Percentiles rank a stretch among this genome's conserved stretches.
Evolutionary conservation across 2,888 invertebrate species (phyloP).

Genomic region (Lasioglossum pauxillum): DNA sequence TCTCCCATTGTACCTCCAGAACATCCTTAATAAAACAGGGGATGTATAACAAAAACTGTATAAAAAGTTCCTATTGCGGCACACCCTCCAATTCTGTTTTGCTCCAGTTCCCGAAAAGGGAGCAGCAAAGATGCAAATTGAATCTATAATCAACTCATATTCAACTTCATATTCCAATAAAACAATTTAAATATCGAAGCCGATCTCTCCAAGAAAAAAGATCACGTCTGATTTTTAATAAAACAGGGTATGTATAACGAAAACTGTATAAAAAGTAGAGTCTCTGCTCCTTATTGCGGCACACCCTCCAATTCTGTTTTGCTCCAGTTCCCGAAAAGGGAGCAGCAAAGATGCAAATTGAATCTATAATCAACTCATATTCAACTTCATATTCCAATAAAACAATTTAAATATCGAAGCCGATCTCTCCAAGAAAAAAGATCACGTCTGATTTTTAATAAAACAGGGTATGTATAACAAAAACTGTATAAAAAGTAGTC

Average conservation of each 20-base stretch:
- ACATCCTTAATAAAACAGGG: neutral
- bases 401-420: neutral
- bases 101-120: neutral
- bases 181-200: neutral
- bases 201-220: neutral
- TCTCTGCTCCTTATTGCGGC: neutral
- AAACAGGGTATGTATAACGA: neutral
- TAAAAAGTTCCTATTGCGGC: neutral
- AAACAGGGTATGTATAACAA: neutral
- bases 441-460: neutral
- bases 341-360: neutral
- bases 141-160: neutral
- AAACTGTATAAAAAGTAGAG: neutral
- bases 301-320: neutral
- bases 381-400: no score
- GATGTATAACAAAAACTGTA: neutral
- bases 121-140: neutral
- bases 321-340: neutral
- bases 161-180: no score
- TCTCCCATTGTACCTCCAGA: no score
- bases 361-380: neutral
- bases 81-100: neutral
- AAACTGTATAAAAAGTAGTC: neutral
- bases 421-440: neutral
- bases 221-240: neutral